A percentile compares a stretch with the other conserved stretches of the same genome.
These are phyloP conservation scores for Macheiramphus alcinus DNA, from an alignment of 2,113 vertebrate genomes.

Conservation along the genomic window DNA sequence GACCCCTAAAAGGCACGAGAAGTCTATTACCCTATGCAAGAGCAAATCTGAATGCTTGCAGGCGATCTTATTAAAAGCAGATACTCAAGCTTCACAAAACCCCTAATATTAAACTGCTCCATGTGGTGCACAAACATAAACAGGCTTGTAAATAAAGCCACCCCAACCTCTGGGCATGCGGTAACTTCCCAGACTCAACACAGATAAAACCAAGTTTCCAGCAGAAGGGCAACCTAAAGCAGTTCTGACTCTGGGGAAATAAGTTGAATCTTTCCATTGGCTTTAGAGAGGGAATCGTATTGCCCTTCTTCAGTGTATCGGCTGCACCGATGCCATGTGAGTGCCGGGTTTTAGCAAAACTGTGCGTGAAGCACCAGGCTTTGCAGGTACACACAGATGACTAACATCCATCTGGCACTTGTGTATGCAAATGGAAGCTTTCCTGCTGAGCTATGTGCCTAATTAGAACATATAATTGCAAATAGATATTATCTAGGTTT, in stretches of 20 bases:
- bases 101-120: neutral
- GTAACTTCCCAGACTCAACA: neutral
- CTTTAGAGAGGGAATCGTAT: neutral
- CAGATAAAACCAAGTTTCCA: neutral
- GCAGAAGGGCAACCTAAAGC: neutral
- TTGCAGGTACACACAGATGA: neutral
- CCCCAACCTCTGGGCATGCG: neutral
- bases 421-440: neutral
- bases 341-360: neutral
- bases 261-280: neutral
- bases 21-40: neutral
- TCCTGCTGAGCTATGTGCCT: neutral
- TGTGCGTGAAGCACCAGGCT: neutral
- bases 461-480: neutral
- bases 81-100: neutral
- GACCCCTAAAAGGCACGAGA: neutral
- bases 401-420: neutral
- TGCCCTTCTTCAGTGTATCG: rapidly evolving
- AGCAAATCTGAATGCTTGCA: neutral
- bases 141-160: neutral
- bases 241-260: neutral
- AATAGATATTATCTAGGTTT: neutral
- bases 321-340: rapidly evolving
- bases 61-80: neutral
- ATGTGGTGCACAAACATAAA: neutral